These are phyloP conservation scores for Drosophila asahinai DNA, from an alignment of 1,140 invertebrate genomes.

Conservation along the genomic window DNA sequence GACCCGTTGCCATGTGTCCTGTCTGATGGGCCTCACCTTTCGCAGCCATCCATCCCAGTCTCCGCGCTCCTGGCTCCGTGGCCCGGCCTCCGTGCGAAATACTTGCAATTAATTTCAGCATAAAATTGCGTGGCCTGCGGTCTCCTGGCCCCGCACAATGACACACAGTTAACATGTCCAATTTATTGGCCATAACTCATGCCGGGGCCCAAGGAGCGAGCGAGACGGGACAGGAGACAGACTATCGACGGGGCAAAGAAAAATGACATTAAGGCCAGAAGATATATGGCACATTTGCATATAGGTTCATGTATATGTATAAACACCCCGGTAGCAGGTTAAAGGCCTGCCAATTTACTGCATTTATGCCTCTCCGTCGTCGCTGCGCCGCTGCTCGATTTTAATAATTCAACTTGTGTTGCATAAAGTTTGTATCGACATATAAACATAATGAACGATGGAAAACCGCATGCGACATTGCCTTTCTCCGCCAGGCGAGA, in stretches of 20 bases:
- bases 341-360: constrained; percentile 68
- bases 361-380: constrained; percentile 54
- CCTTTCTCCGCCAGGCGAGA: constrained; percentile 23
- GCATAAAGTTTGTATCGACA: constrained; percentile 61
- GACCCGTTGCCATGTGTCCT: constrained; percentile 53
- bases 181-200: constrained; percentile 82
- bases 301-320: constrained; percentile 34
- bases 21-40: constrained; percentile 8
- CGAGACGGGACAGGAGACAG: constrained; percentile 26
- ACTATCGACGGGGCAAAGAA: constrained; percentile 66
- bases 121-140: constrained; percentile 79
- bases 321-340: constrained; percentile 32
- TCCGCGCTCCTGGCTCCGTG: constrained; percentile 2
- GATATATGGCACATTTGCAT: constrained; percentile 78
- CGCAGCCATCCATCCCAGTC: not conserved
- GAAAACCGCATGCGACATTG: constrained; percentile 53
- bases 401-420: constrained; percentile 74
- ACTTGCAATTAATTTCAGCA: constrained; percentile 80
- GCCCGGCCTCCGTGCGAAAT: constrained; percentile 52
- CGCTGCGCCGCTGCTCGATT: constrained; percentile 50
- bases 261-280: constrained; percentile 77
- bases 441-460: constrained; percentile 53
- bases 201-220: constrained; percentile 28
- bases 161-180: constrained; percentile 83
- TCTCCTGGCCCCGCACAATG: constrained; percentile 61